Conservation (phyloP, 2,113 vertebrate species). For the Aleadryas rufinucha region DNA sequence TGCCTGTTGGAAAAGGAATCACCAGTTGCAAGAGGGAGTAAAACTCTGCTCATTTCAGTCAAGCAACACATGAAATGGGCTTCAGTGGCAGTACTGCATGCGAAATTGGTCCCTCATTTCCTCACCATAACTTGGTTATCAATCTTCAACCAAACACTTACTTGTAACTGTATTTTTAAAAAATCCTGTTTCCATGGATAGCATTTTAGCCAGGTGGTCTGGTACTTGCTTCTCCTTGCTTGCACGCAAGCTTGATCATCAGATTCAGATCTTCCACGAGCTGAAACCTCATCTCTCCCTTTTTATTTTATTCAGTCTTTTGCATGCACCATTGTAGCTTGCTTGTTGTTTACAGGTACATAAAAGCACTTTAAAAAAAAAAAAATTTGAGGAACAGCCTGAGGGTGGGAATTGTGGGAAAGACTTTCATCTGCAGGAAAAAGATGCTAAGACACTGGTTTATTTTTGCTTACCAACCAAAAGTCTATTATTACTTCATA, state of each 20-base stretch:
- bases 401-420: background rate
- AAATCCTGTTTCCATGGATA: background rate
- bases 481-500: background rate
- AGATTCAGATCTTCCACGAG: background rate
- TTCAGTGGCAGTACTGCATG: background rate
- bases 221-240: background rate
- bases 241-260: background rate
- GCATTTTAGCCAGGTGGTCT: background rate
- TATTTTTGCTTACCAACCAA: background rate
- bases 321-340: background rate
- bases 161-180: background rate
- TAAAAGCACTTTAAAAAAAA: background rate
- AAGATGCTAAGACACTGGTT: background rate
- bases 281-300: background rate
- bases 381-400: background rate
- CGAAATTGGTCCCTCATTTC: background rate
- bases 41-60: background rate
- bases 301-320: background rate
- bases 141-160: background rate
- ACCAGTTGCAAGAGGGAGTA: background rate
- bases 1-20: background rate
- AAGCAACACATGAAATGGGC: background rate
- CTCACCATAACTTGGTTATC: background rate
- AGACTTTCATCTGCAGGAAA: background rate
- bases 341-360: background rate